Conservation (phyloP, 2,888 invertebrate genomes). For the Calameuta filiformis region DNA sequence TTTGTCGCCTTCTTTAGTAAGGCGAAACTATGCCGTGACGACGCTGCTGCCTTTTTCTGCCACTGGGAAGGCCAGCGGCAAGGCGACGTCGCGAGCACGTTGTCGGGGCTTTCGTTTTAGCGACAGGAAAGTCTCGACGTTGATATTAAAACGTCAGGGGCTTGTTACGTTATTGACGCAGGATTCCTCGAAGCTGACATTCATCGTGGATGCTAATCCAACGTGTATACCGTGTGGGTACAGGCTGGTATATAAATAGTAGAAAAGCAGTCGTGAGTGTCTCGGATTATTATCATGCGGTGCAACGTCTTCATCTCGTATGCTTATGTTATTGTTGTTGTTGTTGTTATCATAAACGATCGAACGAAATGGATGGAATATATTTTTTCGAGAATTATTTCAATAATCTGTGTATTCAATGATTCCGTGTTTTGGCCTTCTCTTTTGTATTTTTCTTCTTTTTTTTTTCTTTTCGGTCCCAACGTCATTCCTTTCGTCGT, state of each 20-base stretch:
- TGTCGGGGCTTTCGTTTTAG: background rate
- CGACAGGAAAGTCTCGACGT: background rate
- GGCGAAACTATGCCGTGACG: background rate
- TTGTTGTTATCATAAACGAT: too few relatives aligned
- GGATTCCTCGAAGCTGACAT: background rate
- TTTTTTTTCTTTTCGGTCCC: too few relatives aligned
- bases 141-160: background rate
- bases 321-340: too few relatives aligned
- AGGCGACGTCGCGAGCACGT: background rate
- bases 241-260: background rate
- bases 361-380: too few relatives aligned
- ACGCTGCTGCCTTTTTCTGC: background rate
- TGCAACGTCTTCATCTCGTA: background rate
- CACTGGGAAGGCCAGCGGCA: background rate
- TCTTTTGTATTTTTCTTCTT: too few relatives aligned
- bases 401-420: background rate
- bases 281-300: background rate
- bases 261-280: background rate
- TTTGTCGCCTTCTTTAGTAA: background rate
- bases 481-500: too few relatives aligned
- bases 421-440: too few relatives aligned
- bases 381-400: background rate
- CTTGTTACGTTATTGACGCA: background rate
- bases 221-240: background rate
- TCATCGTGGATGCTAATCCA: background rate